Percentiles rank a stretch among this genome's conserved stretches.
Conservation (phyloP, 2,888 invertebrate genomes). For the Mesochorus sp. region DNA sequence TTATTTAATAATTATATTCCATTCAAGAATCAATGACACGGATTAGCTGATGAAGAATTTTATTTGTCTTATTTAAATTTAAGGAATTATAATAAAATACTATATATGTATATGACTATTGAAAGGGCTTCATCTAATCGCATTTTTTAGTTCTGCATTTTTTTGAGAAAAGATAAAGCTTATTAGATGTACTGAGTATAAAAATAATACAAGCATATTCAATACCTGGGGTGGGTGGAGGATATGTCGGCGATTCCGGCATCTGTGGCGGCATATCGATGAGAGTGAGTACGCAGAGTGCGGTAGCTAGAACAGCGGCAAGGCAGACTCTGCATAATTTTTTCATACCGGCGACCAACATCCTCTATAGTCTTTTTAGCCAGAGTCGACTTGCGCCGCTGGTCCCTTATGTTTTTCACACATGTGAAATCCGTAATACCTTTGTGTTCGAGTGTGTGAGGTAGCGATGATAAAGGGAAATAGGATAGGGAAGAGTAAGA, state of each 20-base stretch:
- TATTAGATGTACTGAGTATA: not conserved
- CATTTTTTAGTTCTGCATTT: too few species aligned
- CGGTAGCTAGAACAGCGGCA: constrained; percentile 77
- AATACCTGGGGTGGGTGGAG: constrained; percentile 77
- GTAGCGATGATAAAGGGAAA: not conserved
- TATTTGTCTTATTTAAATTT: too few species aligned
- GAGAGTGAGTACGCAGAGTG: constrained; percentile 77
- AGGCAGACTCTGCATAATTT: constrained; percentile 78
- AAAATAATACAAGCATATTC: constrained; percentile 11
- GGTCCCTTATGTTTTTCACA: constrained; percentile 36
- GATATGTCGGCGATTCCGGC: constrained; percentile 76
- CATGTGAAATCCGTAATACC: constrained; percentile 54
- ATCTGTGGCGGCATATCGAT: constrained; percentile 78
- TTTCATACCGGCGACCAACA: constrained; percentile 74
- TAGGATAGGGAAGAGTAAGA: not conserved
- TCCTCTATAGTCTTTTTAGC: constrained; percentile 68
- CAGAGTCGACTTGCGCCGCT: constrained; percentile 46
- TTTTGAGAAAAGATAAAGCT: too few species aligned
- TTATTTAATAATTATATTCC: too few species aligned
- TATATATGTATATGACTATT: too few species aligned
- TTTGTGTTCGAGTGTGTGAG: not conserved
- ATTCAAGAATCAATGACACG: too few species aligned
- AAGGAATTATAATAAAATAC: too few species aligned
- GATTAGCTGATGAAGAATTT: too few species aligned
- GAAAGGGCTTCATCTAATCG: too few species aligned